phyloP scores from a whole-genome alignment of 1,140 invertebrate genomes.

The Varroa destructor region DNA sequence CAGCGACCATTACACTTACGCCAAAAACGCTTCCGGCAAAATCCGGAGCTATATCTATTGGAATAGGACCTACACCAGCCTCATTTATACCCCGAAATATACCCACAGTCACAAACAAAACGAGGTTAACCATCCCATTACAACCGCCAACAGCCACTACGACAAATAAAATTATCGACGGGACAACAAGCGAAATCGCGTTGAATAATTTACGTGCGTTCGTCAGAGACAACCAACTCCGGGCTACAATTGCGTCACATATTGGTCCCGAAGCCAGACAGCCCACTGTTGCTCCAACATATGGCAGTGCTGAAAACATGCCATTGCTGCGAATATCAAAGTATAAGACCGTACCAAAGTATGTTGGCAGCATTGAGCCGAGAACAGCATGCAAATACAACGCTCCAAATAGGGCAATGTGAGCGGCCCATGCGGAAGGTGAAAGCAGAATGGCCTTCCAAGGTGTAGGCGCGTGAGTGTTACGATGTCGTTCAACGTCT shows the following conservation, averaged over 20 bases:
- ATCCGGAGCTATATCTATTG: slow-evolving; percentile 15
- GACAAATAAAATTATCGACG: slow-evolving; percentile 4
- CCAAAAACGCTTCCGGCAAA: slow-evolving; percentile 22
- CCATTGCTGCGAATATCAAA: slow-evolving; percentile 57
- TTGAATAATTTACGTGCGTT: slow-evolving; percentile 7
- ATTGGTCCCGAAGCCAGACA: not conserved
- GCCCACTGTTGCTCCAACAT: not conserved
- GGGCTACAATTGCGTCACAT: not conserved
- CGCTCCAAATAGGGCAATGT: not conserved
- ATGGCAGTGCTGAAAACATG: not conserved
- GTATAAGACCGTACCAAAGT: slow-evolving; percentile 72
- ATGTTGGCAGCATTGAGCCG: slow-evolving; percentile 78
- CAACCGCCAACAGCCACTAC: not conserved
- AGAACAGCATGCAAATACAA: slow-evolving; percentile 54
- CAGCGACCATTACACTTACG: not conserved
- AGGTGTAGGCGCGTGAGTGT: not conserved
- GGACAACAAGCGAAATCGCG: slow-evolving; percentile 1
- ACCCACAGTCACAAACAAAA: not conserved
- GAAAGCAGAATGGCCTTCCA: slow-evolving; percentile 17
- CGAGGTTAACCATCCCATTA: not conserved
- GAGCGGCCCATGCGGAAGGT: slow-evolving; percentile 15
- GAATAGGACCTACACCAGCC: not conserved
- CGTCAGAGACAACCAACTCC: not conserved
- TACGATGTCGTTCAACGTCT: not conserved
- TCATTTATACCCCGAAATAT: not conserved